phyloP scores from a whole-genome alignment of 1,140 invertebrate species.

The Dryas iulia region DNA sequence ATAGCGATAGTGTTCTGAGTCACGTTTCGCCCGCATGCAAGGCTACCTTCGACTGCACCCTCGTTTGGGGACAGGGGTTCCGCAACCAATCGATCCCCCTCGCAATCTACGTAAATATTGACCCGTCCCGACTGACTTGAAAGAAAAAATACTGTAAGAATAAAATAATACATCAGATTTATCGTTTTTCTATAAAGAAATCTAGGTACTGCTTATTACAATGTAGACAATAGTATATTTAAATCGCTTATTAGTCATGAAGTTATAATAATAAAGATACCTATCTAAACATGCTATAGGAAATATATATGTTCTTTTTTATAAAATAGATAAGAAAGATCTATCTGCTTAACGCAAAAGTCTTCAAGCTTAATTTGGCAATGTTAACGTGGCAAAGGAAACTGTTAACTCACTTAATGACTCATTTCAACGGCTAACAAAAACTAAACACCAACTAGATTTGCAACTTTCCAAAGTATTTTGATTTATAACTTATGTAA shows the following conservation, averaged over 20 bases:
- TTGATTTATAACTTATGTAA: neutral
- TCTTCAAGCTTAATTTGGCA: neutral
- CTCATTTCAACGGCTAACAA: neutral
- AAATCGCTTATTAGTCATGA: too few species aligned
- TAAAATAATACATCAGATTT: neutral
- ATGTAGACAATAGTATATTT: too few species aligned
- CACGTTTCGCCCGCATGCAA: conserved; percentile 27
- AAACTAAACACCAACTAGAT: conserved; percentile 1
- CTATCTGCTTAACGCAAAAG: neutral
- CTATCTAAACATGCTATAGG: too few species aligned
- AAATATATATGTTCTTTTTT: too few species aligned
- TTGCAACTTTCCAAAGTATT: conserved; percentile 1
- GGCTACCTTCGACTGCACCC: conserved; percentile 48
- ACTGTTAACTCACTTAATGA: conserved; percentile 8
- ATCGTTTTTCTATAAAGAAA: neutral
- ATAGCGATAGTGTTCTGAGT: conserved; percentile 15
- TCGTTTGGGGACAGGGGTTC: conserved; percentile 39
- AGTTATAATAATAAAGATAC: too few species aligned
- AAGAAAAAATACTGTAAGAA: conserved; percentile 7
- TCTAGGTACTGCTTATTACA: too few species aligned
- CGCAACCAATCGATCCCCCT: conserved; percentile 57
- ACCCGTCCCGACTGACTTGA: conserved; percentile 38
- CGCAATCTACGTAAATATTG: conserved; percentile 48
- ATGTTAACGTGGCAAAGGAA: neutral
- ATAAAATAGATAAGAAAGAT: too few species aligned